A percentile compares a stretch with the other conserved stretches of the same genome.
Evolutionary conservation across 2,797 vertebrate genomes (phyloP).

Genomic region (Characodon lateralis): DNA sequence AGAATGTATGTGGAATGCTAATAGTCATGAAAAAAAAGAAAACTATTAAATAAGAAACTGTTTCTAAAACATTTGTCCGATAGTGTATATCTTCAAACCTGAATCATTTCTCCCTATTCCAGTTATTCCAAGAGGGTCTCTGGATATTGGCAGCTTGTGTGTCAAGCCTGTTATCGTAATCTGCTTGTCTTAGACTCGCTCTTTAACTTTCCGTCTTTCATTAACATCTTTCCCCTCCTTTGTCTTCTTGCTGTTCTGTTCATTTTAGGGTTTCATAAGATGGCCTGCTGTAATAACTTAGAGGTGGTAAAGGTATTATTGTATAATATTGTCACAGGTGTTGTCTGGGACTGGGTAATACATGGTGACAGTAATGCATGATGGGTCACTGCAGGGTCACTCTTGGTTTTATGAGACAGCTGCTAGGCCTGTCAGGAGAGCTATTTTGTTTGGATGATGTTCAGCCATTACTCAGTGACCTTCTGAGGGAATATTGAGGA

Average conservation of each 20-base stretch:
- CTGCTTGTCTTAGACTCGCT: conserved; percentile 18
- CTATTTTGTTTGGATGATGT: neutral
- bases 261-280: conserved; percentile 53
- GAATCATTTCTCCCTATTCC: conserved; percentile 38
- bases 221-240: conserved; percentile 13
- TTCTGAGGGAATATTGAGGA: neutral
- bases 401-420: conserved; percentile 47
- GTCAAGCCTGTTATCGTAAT: conserved; percentile 50
- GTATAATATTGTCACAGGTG: conserved; percentile 64
- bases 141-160: conserved; percentile 53
- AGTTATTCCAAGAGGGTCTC: conserved; percentile 34
- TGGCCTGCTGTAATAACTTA: conserved; percentile 64
- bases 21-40: too few relatives aligned
- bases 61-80: too few relatives aligned
- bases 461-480: conserved; percentile 5
- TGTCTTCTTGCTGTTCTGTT: conserved; percentile 7
- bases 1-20: too few relatives aligned
- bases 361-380: conserved; percentile 68
- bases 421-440: conserved; percentile 10
- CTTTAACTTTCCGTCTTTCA: conserved; percentile 3
- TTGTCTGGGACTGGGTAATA: conserved; percentile 60
- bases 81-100: conserved; percentile 46
- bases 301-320: conserved; percentile 65
- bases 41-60: too few relatives aligned
- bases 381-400: conserved; percentile 63